A percentile compares a stretch with the other conserved stretches of the same genome.
Evolutionary conservation across 2,888 invertebrate species (phyloP).

Genomic region (Ormyrus rosae): DNA sequence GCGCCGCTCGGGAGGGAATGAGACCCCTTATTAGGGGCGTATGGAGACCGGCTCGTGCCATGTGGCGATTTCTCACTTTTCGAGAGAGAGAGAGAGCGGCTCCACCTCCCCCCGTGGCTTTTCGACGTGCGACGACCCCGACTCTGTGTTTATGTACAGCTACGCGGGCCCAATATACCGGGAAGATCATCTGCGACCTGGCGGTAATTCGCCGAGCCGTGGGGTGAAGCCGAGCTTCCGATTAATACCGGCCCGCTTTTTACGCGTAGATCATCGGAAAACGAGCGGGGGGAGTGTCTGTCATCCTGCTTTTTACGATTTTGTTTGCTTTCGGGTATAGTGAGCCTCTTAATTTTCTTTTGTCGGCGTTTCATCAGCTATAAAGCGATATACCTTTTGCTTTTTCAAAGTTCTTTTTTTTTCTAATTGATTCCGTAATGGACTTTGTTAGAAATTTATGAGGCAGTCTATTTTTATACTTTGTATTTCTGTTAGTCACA

Average conservation of each 20-base stretch:
- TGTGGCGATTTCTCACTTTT: constrained; percentile 58
- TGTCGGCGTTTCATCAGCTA: too few species aligned
- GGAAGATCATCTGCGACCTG: too few species aligned
- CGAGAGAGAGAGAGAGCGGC: not conserved
- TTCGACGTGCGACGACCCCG: not conserved
- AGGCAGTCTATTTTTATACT: too few species aligned
- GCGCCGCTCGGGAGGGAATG: constrained; percentile 31
- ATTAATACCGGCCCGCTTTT: too few species aligned
- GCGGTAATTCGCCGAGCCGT: not conserved
- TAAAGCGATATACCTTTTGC: too few species aligned
- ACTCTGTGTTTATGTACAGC: not conserved
- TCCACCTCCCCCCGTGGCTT: not conserved
- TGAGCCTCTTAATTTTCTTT: too few species aligned
- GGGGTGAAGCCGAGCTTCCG: not conserved
- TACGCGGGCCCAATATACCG: not conserved
- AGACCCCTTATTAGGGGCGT: constrained; percentile 57
- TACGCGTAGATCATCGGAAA: constrained; percentile 25
- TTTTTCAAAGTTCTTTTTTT: not conserved
- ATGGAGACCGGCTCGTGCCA: constrained; percentile 51
- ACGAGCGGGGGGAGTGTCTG: constrained; percentile 6
- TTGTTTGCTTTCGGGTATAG: not conserved
- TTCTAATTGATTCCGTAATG: too few species aligned
- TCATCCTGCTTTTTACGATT: not conserved
- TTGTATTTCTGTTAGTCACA: too few species aligned
- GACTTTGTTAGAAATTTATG: too few species aligned